Evolutionary conservation across 2,888 invertebrate genomes (phyloP), one percentile per base, ranked within the genome.

Genomic region (Drosophila algonquin): DNA sequence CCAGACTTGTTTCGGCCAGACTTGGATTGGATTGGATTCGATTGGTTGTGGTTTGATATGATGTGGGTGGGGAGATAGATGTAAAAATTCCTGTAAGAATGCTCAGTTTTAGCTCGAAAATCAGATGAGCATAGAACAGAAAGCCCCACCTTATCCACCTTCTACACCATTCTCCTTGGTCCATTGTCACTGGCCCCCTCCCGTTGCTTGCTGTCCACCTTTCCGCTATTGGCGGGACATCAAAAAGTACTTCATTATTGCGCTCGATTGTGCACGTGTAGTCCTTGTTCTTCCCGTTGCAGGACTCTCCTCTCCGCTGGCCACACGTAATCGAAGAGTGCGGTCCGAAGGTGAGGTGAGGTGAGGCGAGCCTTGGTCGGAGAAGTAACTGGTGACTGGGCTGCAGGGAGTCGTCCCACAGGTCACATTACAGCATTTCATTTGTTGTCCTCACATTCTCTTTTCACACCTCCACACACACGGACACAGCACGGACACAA

Each of bases 231-330:
- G 73, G 69, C 76, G 76, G 65, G 69, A 69, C 78, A 79, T 80
- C 77, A 82, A 79, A 85, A 85, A 80, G 75, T 80, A 81, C 90
- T 89, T 89, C 89, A 90, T 90, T 90, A 89, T 86, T 81, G 77
- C 87, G 79, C 86, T 83, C 87, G 81, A 89, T 89, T 90, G 88
- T 81, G 82, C 73, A 73, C 70, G 65, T 80, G 67, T 57, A 51
- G 70, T 46, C 55, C 44, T 18, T 5, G 35, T 5, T 14, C 12
- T 12, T 5, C 35, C 12, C 1, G 35, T 14, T 5, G 47, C 44
- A 54, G 52, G 45, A 35, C 58, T 21, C 58, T 12, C 35, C 44
- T 32, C 58, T 16, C 35, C 44, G 51, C 52, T 47, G 24, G 45
- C 32, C 44, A 44, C 44, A 54, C 35, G 35, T 40, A 54, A 12